phyloP scores from a whole-genome alignment of 2,888 invertebrate genomes.

The Cremastinae sp. region DNA sequence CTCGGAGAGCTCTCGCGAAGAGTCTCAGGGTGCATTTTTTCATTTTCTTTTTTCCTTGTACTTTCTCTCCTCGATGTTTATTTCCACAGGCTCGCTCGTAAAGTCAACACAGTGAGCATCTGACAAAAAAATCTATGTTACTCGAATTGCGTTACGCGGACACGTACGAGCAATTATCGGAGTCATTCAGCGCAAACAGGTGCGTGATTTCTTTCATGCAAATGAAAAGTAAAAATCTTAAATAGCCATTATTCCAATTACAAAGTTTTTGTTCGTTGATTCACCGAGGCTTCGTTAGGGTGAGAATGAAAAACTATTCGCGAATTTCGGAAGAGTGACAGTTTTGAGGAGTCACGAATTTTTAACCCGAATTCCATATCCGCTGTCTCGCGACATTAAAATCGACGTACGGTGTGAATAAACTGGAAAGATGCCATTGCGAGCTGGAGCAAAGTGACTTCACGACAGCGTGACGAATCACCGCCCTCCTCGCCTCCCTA shows the following conservation, averaged over 20 bases:
- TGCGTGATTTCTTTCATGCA: no score
- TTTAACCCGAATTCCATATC: constrained; percentile 1
- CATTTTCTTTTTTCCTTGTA: constrained; percentile 11
- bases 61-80: constrained; percentile 21
- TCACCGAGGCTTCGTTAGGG: no score
- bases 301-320: no score
- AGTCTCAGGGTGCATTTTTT: no score
- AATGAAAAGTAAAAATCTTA: no score
- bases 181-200: no score
- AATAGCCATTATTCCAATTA: no score
- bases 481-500: constrained; percentile 6
- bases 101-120: constrained; percentile 72
- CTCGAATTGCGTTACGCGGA: constrained; percentile 74
- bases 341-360: constrained; percentile 14
- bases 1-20: no score
- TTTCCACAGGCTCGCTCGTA: constrained; percentile 65
- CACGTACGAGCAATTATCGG: no score
- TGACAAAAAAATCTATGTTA: constrained; percentile 74
- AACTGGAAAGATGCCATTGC: constrained; percentile 9
- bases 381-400: constrained; percentile 16
- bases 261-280: no score
- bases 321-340: no score
- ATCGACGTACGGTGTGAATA: constrained; percentile 24
- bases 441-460: constrained; percentile 11
- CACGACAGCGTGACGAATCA: constrained; percentile 23